Conservation (phyloP, 1,140 invertebrate species). For the Ditylenchus dipsaci region DNA sequence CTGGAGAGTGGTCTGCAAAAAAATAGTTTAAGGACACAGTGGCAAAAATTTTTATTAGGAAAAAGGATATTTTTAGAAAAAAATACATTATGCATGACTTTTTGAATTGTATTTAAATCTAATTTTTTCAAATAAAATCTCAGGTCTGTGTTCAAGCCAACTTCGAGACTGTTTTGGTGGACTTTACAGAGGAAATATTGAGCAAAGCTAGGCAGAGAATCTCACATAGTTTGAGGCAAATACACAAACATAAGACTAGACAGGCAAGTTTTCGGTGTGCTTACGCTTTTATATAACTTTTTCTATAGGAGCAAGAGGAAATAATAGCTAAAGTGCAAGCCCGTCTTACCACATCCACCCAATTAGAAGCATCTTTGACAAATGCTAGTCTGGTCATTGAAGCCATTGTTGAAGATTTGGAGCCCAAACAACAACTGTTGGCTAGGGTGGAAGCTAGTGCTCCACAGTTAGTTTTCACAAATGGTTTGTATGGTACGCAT, state of each 20-base stretch:
- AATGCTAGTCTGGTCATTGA: slow-evolving; percentile 58
- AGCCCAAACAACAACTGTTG: slow-evolving; percentile 56
- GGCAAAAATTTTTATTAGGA: no score
- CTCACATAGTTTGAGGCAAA: background rate
- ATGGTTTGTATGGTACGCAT: background rate
- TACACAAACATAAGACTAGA: background rate
- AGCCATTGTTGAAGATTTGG: slow-evolving; percentile 58
- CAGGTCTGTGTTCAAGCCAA: slow-evolving; percentile 75
- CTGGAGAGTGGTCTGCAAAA: no score
- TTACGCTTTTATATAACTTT: background rate
- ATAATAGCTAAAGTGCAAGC: slow-evolving; percentile 63
- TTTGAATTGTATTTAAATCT: background rate
- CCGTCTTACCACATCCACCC: slow-evolving; percentile 72
- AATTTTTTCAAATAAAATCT: background rate
- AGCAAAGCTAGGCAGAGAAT: slow-evolving; percentile 65
- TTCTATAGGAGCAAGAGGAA: slow-evolving; percentile 30
- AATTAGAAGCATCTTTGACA: slow-evolving; percentile 62
- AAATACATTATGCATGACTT: background rate
- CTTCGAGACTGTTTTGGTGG: slow-evolving; percentile 72
- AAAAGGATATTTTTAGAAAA: background rate
- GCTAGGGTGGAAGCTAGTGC: slow-evolving; percentile 40
- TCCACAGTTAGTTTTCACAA: slow-evolving; percentile 3
- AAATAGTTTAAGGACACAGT: no score
- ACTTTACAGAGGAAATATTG: slow-evolving; percentile 69
- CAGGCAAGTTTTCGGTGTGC: background rate